Conservation (phyloP, 2,113 vertebrate genomes). For the Noturus placidus region DNA sequence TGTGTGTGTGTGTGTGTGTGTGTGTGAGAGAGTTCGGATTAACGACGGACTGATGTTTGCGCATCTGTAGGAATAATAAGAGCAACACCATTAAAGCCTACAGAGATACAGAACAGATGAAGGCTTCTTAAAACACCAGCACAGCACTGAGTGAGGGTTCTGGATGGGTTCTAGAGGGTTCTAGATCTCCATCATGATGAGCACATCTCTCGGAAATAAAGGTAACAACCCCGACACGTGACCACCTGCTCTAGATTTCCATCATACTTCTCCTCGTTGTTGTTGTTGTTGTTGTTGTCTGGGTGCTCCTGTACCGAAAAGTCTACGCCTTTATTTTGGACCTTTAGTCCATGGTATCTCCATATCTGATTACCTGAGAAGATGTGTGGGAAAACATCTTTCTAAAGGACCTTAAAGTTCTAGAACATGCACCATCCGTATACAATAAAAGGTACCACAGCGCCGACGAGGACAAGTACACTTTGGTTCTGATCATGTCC, state of each 20-base stretch:
- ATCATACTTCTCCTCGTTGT: neutral
- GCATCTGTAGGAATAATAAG: neutral
- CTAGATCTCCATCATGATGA: neutral
- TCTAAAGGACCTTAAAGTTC: neutral
- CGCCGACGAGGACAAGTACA: neutral
- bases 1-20: constrained; percentile 9
- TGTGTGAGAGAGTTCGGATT: neutral
- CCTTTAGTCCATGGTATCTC: neutral
- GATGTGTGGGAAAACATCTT: neutral
- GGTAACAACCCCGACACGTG: neutral
- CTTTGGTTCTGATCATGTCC: neutral
- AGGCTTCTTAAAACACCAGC: too few relatives aligned
- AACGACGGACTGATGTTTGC: neutral
- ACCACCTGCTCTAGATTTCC: constrained; percentile 18
- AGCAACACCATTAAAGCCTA: neutral
- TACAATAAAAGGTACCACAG: neutral
- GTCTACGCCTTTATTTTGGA: neutral
- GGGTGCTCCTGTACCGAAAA: neutral
- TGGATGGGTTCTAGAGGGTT: too few relatives aligned
- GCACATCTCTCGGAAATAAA: neutral
- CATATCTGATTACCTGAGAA: neutral
- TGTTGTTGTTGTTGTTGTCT: too few relatives aligned
- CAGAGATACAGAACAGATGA: neutral
- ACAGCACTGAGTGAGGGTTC: neutral
- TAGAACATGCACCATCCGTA: neutral